Evolutionary conservation across 2,113 vertebrate species (phyloP), one percentile per base, ranked within the genome.

Genomic region (Semnopithecus entellus): DNA sequence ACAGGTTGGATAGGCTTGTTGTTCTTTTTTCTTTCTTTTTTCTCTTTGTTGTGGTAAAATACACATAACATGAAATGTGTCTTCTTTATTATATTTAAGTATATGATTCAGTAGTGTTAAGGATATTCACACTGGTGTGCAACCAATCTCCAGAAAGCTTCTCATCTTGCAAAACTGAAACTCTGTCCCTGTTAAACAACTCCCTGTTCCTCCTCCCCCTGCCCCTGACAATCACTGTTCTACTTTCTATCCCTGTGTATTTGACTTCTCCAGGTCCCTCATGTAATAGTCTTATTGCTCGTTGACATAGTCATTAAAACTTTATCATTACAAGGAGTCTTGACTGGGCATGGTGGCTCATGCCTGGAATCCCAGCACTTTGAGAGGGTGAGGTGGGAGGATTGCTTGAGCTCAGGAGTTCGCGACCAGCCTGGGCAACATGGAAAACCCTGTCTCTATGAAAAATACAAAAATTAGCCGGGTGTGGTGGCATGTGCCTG

Each of bases 201-300:
- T 48, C 30, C 40, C 40, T 0, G 1, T 10, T 0, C 76, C 38
- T n/a, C 48, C 4, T 8, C 10, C 11, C 10, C 50, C 18, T 8
- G 8, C 8, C 30, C 30, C 12, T 70, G 52, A 35, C 18, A 13
- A 13, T 48, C 57, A 25, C 40, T 25, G 1, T 8, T 43, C 57
- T 43, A 2, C 61, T 61, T 83, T 57, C n/a, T 64, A 32, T 83
- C 18, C 64, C 43, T 80, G 1, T 8, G 27, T 43, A 30, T 40
- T 66, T 38, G 35, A 35, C 23, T 73, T 5, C 48, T 35, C 52
- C 50, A 9, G 45, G 20, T 12, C 6, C 82, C n/a, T 94, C 14
- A 3, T 16, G 6, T 12, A 48, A 23, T 30, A 61, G 48, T 55
- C n/a, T 79, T 45, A 30, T 25, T 85, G n/a, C 55, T 82, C 11